Percentiles rank a stretch among this genome's conserved stretches.
phyloP scores from a whole-genome alignment of 1,140 invertebrate genomes.

The Anoplophora glabripennis region DNA sequence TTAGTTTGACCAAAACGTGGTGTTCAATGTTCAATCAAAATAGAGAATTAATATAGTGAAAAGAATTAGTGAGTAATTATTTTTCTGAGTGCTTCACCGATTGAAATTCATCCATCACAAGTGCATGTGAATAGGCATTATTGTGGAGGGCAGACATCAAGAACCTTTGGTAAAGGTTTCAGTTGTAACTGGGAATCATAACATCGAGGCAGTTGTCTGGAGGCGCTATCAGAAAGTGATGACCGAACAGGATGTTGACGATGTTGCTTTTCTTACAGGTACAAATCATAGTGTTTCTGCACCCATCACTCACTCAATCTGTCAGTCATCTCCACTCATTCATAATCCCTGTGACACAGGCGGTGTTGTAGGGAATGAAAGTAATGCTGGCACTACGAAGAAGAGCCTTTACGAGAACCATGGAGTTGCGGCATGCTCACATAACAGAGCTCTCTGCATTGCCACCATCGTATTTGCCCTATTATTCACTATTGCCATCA shows the following conservation, averaged over 20 bases:
- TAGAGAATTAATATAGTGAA: conserved; percentile 3
- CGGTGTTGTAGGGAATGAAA: conserved; percentile 61
- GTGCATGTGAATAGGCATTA: conserved; percentile 11
- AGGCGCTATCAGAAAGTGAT: conserved; percentile 51
- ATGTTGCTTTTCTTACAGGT: conserved; percentile 90
- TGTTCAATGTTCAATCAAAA: not conserved
- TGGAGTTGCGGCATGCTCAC: conserved; percentile 82
- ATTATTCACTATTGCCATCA: conserved; percentile 77
- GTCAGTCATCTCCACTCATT: conserved; percentile 41
- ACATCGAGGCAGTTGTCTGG: conserved; percentile 51
- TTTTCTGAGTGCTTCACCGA: no score
- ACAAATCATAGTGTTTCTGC: conserved; percentile 40
- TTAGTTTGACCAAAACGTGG: conserved; percentile 2
- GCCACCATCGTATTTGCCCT: conserved; percentile 73
- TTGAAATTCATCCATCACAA: no score
- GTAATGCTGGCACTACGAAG: conserved; percentile 62
- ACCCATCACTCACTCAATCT: conserved; percentile 44
- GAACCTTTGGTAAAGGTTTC: conserved; percentile 49
- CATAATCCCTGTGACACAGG: conserved; percentile 46
- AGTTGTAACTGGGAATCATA: conserved; percentile 44
- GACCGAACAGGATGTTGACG: conserved; percentile 88
- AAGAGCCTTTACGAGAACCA: conserved; percentile 72
- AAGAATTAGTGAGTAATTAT: not conserved
- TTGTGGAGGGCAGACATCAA: conserved; percentile 41
- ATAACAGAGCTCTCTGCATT: conserved; percentile 77